Base-by-base conservation (phyloP, 2,888 invertebrate genomes). In the Drosophila picticornis region DNA sequence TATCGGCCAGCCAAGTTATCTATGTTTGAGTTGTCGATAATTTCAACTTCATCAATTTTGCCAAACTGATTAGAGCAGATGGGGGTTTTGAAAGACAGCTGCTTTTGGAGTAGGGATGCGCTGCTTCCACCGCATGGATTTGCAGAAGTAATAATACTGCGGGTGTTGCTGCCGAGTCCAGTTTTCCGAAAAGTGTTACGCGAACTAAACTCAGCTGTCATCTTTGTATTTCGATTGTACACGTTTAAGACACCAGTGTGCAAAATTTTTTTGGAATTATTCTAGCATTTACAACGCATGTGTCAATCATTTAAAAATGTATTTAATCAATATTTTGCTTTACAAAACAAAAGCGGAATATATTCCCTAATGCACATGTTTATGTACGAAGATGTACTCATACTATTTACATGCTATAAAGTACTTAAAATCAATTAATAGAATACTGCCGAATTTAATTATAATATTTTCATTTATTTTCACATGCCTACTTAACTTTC, bases 11-110 rank as follows among this genome's bases (percentile, higher is more conserved):
- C 77, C 25, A 81, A 77, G 51, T 85, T 84, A 36, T 93, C 91
- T 11, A 83, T 77, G 63, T 91, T 92, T 27, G 90, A 90, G 43
- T 88, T 92, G 76, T 93, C 93, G 66, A 93, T 88, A 48, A 93
- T 90, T 88, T 93, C 93, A 59, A 92, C 91, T 74, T 93, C 93
- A 71, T 93, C 93, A 19, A 91, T 73, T 69, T 93, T 93, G 27
- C 90, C 86, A n/a, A 86, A 84, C 55, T 88, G 92, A 34, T 88
- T 88, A 3, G 86, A 84, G 19, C 91, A 90, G n/a, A 92, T 91
- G 43, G 92, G 91, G 13, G 91, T 90, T 56, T 93, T 93, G 67
- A 93, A 92, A 34, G 93, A 92, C 84, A 93, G 88, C 73, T 93
- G 93, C 60, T 93, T 93, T 60, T 93, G 92, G 25, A 92, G 75